These are phyloP conservation scores for Cataglyphis livida DNA, from an alignment of 2,888 invertebrate genomes.

Conservation along the genomic window DNA sequence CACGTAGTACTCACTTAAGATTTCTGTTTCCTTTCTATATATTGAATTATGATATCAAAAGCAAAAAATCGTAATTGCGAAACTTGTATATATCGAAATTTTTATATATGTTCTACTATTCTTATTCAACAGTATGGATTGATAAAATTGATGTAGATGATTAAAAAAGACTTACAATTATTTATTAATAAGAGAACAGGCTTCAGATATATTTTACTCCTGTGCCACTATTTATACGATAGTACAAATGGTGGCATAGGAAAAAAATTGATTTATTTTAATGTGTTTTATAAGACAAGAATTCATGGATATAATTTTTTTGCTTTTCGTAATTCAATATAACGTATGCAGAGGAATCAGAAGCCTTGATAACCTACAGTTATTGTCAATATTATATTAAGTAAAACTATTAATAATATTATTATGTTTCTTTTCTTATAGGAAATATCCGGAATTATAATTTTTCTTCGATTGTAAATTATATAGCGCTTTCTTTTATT, in stretches of 20 bases:
- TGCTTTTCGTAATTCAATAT: neutral
- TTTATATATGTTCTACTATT: neutral
- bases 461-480: slow-evolving; percentile 63
- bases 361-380: slow-evolving; percentile 13
- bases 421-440: slow-evolving; percentile 67
- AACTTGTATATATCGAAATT: too few relatives aligned
- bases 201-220: neutral
- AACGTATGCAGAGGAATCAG: neutral
- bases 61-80: neutral
- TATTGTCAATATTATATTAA: slow-evolving; percentile 64
- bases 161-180: neutral
- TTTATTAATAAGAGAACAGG: neutral
- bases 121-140: neutral
- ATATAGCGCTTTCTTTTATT: slow-evolving; percentile 53
- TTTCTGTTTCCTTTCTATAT: neutral
- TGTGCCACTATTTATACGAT: too few relatives aligned
- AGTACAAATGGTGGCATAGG: neutral
- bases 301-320: neutral
- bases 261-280: slow-evolving; percentile 1
- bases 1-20: slow-evolving; percentile 54
- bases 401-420: slow-evolving; percentile 65
- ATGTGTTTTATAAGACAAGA: neutral
- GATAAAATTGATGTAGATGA: neutral
- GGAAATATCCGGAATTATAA: slow-evolving; percentile 36
- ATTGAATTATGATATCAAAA: neutral